These are phyloP conservation scores for Cheirogaleus medius DNA, from an alignment of 2,113 vertebrate species.

Conservation along the genomic window DNA sequence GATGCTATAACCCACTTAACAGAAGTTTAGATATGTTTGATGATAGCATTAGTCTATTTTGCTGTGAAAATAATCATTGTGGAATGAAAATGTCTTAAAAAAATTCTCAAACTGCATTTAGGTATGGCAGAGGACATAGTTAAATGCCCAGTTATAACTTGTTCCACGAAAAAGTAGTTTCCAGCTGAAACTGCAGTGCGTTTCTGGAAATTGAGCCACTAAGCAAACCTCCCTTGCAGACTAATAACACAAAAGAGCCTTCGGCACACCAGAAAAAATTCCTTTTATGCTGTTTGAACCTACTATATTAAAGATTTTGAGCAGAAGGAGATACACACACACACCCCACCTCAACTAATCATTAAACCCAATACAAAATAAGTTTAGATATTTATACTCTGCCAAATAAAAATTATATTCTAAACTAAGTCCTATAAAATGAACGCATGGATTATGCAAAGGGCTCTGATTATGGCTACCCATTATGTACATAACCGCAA, in stretches of 20 bases:
- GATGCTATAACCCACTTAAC: not conserved
- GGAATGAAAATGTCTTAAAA: not conserved
- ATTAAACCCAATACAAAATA: slow-evolving; percentile 26
- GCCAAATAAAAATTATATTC: not conserved
- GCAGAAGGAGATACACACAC: not conserved
- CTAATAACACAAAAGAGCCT: not conserved
- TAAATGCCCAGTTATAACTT: not conserved
- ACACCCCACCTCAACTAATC: not conserved
- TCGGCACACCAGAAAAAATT: not conserved
- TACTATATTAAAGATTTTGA: not conserved
- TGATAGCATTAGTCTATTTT: not conserved
- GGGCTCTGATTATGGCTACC: not conserved
- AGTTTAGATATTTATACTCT: not conserved
- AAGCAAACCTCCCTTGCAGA: not conserved
- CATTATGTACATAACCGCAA: not conserved
- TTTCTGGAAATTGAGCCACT: not conserved
- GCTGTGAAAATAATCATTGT: not conserved
- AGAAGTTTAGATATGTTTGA: not conserved
- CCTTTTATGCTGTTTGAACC: not conserved
- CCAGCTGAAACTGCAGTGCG: not conserved
- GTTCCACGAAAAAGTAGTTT: not conserved
- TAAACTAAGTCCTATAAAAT: not conserved
- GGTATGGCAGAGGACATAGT: not conserved
- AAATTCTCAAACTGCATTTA: not conserved
- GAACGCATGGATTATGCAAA: not conserved